Evolutionary conservation across 2,888 invertebrate species (phyloP).

Genomic region (Mayetiola destructor): DNA sequence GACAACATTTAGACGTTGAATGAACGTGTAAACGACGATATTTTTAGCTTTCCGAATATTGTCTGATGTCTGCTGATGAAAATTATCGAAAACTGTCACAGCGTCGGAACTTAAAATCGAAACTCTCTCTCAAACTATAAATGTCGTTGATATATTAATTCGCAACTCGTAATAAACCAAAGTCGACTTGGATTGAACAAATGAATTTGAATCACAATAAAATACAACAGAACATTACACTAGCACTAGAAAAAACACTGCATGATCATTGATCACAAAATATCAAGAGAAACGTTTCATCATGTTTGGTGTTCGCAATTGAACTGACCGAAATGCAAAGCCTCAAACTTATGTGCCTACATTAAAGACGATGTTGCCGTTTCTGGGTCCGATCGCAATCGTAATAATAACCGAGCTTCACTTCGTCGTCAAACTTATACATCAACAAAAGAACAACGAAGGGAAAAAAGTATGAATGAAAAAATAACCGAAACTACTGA

Average conservation of each 20-base stretch:
- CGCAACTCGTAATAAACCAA: too few species aligned
- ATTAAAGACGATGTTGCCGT: background rate
- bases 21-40: too few species aligned
- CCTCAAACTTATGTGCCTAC: background rate
- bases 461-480: too few species aligned
- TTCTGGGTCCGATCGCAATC: background rate
- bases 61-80: too few species aligned
- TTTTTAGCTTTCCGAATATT: too few species aligned
- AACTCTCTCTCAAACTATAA: too few species aligned
- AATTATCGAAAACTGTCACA: too few species aligned
- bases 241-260: background rate
- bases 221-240: background rate
- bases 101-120: too few species aligned
- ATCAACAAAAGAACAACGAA: background rate
- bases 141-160: too few species aligned
- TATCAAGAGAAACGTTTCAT: conserved; percentile 8
- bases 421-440: background rate
- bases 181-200: background rate
- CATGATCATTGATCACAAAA: background rate
- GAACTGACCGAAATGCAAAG: conserved; percentile 5
- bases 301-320: background rate
- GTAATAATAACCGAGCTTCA: background rate
- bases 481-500: too few species aligned
- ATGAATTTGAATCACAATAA: background rate
- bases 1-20: too few species aligned